phyloP scores from a whole-genome alignment of 1,140 invertebrate genomes.

The Drosophila sproati region DNA sequence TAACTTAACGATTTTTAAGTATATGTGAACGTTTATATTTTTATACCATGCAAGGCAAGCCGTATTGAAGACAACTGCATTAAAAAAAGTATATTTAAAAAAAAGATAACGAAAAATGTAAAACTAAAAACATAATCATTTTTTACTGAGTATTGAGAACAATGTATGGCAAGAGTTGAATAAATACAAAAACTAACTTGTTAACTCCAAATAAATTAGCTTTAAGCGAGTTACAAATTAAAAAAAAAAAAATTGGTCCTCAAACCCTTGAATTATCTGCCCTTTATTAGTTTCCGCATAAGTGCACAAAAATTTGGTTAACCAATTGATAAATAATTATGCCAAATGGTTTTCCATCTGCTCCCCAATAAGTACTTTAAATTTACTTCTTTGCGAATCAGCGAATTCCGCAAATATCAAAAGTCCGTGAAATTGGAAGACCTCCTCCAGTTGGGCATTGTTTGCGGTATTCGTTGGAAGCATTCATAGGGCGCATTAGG shows the following conservation, averaged over 20 bases:
- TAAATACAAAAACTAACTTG: constrained; percentile 36
- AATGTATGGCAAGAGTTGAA: constrained; percentile 43
- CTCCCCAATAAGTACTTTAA: neutral
- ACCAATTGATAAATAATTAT: constrained; percentile 1
- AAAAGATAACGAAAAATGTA: constrained; percentile 41
- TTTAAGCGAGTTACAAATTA: constrained; percentile 53
- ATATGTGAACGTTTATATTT: constrained; percentile 83
- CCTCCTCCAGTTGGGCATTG: constrained; percentile 15
- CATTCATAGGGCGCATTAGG: constrained; percentile 34
- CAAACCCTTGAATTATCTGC: neutral
- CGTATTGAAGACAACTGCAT: constrained; percentile 57
- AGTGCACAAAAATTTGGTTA: constrained; percentile 18
- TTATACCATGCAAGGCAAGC: constrained; percentile 78
- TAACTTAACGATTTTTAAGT: constrained; percentile 73
- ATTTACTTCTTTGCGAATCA: neutral
- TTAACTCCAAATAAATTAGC: constrained; percentile 72
- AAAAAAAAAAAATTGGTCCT: constrained; percentile 4
- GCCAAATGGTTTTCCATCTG: constrained; percentile 5
- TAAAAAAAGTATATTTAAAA: constrained; percentile 43
- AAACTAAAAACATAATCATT: constrained; percentile 57
- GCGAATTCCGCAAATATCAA: constrained; percentile 1
- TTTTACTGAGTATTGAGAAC: constrained; percentile 62
- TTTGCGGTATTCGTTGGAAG: constrained; percentile 35
- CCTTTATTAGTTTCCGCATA: neutral
- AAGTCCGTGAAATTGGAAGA: neutral